These are phyloP conservation scores for Porites rus DNA, from an alignment of 92 coral and sea anemone genomes.

Conservation along the genomic window DNA sequence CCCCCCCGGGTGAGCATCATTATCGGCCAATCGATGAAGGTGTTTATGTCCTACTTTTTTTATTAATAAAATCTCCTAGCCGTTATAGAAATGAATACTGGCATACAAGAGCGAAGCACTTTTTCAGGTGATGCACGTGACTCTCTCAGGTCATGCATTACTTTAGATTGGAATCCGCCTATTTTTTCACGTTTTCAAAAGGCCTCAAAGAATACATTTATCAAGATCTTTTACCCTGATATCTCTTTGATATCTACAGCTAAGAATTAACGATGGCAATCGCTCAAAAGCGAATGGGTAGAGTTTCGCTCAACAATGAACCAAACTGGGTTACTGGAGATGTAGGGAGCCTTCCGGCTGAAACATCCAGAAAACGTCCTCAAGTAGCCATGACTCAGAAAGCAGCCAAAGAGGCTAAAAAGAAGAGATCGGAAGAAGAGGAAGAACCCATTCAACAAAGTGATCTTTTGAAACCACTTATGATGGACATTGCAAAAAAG, in stretches of 20 bases:
- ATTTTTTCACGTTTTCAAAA: no score
- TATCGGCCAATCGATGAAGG: no score
- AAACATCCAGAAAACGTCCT: neutral
- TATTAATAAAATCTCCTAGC: no score
- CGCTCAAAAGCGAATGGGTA: constrained; percentile 27
- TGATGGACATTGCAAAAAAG: constrained; percentile 4
- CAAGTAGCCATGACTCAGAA: neutral
- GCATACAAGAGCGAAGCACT: no score
- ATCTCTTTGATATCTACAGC: constrained; percentile 41
- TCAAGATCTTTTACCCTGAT: neutral
- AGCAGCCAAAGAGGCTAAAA: neutral
- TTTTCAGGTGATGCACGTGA: no score
- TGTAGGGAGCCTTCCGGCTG: neutral
- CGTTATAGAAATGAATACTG: no score
- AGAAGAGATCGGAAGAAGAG: neutral
- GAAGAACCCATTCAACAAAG: constrained; percentile 34
- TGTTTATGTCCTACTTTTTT: no score
- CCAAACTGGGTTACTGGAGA: constrained; percentile 16
- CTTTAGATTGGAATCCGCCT: no score
- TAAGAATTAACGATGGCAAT: constrained; percentile 39
- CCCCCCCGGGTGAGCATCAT: no score
- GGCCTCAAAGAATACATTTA: no score
- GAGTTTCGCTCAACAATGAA: neutral
- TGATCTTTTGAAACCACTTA: constrained; percentile 28
- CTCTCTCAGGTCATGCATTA: no score